Conservation (phyloP, 2,888 invertebrate genomes). For the Ommatoiulus sabulosus region DNA sequence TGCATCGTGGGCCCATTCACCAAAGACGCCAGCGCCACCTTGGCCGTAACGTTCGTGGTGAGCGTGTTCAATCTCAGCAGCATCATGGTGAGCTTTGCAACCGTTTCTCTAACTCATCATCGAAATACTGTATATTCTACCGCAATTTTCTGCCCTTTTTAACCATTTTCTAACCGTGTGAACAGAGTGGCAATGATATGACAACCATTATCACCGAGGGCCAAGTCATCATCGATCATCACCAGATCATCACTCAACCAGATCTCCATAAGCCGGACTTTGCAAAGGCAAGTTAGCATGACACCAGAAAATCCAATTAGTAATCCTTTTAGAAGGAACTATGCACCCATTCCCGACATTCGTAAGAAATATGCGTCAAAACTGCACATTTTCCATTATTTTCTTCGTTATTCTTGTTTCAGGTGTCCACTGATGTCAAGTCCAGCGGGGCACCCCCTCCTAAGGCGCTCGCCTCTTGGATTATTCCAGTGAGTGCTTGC, state of each 20-base stretch:
- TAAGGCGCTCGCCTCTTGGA: constrained; percentile 46
- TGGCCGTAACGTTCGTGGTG: neutral
- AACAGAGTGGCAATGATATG: neutral
- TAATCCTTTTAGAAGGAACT: neutral
- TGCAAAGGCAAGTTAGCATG: neutral
- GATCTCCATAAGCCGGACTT: constrained; percentile 18
- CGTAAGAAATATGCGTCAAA: neutral
- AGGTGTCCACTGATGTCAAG: constrained; percentile 51
- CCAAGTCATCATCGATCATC: neutral
- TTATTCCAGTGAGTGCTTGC: constrained; percentile 52
- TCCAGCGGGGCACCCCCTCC: constrained; percentile 46
- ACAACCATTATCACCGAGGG: constrained; percentile 40
- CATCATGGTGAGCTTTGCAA: neutral
- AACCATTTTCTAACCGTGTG: neutral
- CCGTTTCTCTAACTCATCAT: neutral
- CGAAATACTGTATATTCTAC: neutral
- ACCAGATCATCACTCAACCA: constrained; percentile 30
- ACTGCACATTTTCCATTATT: neutral
- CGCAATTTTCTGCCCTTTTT: too few relatives aligned
- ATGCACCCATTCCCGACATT: neutral
- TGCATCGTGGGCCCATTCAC: constrained; percentile 56
- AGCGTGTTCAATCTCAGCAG: neutral
- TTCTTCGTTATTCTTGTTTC: neutral
- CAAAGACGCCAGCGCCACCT: neutral
- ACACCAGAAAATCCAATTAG: constrained; percentile 23